phyloP scores from a whole-genome alignment of 2,888 invertebrate genomes.

The Hemaris fuciformis region DNA sequence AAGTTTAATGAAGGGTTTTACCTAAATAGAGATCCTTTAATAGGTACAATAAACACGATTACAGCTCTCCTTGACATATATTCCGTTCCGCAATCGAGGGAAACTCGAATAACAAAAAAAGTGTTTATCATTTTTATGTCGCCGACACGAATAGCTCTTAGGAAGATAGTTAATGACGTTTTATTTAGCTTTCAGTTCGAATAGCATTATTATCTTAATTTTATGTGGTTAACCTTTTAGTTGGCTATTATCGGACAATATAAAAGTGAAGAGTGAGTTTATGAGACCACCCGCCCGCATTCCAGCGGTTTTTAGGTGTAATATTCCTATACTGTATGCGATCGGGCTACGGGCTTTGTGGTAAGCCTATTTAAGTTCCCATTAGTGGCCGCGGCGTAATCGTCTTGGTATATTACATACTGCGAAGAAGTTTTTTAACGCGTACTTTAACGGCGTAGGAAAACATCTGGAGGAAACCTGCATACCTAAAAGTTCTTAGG shows the following conservation, averaged over 20 bases:
- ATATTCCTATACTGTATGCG: neutral
- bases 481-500: no score
- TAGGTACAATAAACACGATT: constrained; percentile 39
- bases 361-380: neutral
- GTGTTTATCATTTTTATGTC: constrained; percentile 43
- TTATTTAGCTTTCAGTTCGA: constrained; percentile 47
- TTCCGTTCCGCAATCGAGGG: constrained; percentile 41
- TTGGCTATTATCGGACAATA: constrained; percentile 54
- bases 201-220: constrained; percentile 67
- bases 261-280: constrained; percentile 51
- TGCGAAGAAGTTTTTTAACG: no score
- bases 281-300: constrained; percentile 66
- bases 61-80: constrained; percentile 12
- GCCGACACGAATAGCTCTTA: constrained; percentile 44
- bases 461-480: no score
- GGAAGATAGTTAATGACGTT: constrained; percentile 50
- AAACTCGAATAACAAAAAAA: neutral
- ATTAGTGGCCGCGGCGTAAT: neutral
- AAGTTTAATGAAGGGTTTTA: constrained; percentile 74
- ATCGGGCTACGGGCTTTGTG: neutral
- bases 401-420: no score
- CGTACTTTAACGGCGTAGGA: neutral
- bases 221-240: constrained; percentile 66
- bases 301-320: constrained; percentile 32
- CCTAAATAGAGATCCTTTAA: constrained; percentile 59